Evolutionary conservation across 2,113 vertebrate species (phyloP), one percentile per base, ranked within the genome.

Genomic region (Pionites leucogaster): DNA sequence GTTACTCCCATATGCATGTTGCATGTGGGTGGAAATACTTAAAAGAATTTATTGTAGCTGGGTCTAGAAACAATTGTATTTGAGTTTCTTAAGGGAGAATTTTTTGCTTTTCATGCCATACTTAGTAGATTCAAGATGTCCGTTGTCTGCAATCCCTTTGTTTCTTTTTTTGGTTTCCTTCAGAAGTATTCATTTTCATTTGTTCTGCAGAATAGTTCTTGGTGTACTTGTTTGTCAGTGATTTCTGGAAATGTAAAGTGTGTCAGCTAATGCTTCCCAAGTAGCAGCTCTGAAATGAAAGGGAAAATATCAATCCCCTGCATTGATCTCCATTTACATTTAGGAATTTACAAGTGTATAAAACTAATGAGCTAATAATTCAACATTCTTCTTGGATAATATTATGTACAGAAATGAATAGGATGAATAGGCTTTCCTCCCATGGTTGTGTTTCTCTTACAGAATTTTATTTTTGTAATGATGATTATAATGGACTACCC

Each of bases 181-280:
- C 88, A 95, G 95, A 95, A 90, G 37, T 69, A 92, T 67, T 75
- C 88, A 69, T 91, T 97, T 97, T 91, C 41, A 85, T 95, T 95
- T 91, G 72, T 92, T 77, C 76, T 31, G 25, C 74, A 65, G 29
- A 94, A 69, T 85, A 96, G 92, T 94, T 93, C 91, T 97, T 97
- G 95, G 44, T 96, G 72, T 96, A 90, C 80, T 94, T 92, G 95
- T 97, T 89, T 91, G 65, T 85, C 92, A 91, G 53, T 88, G 85
- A 82, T 92, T 95, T 91, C 91, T 64, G 44, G 77, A 96, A 97
- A 91, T 76, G 75, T 81, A 72, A 94, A 97, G 62, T 49, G 27
- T 88, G 47, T 90, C 91, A 92, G 22, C 41, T 80, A 91, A 84
- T 64, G 57, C 52, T 97, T 94, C 72, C 67, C 79, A 90, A 95